Base-by-base conservation (phyloP, 92 coral and sea anemone species). In the Epizoanthus ramosus region DNA sequence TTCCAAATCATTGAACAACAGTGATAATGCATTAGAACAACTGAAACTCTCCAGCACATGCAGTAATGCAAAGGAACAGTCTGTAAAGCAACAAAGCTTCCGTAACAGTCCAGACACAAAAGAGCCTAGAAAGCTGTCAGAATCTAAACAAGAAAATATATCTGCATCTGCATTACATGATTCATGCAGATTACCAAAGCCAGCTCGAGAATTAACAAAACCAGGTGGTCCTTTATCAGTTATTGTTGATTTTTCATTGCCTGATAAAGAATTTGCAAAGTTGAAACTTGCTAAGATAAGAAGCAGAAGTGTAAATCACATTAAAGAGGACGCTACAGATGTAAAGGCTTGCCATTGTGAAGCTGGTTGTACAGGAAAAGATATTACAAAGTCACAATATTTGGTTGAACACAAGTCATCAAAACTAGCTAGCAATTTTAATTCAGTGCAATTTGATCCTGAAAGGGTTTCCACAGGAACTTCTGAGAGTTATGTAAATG, bases 221-320 rank as follows among this genome's bases (percentile, higher is more conserved):
- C 74, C 81, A 35, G 87, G 98, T 63, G 98, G 95, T 18, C 86
- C 93, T 14, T 71, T 89, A 58, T 57, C 74, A 8, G 74, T 89
- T 54, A 58, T 85, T 7, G 91, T 89, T 6, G 98, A 93, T 74
- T 93, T 93, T 83, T 86, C 93, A 56, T 82, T 93, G 71, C 98
- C 98, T 24, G 98, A 93, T 68, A 87, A 89, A 66, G 95, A 91
- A 80, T 93, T 89, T 89, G 98, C 88, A 7, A 91, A 91, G 77
- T 66, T 91, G 52, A 93, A 93, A 80, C 98, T 93, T 50, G 93
- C 89, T 23, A 93, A 91, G 68, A 89, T 93, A 47, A 91, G 84
- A 63, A 64, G 63, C 16, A 54, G 75, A 7, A 85, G 52, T 41
- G 15, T 54, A 12, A 73, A 39, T 37, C 43, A 37, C 6, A 25